These are phyloP conservation scores for Columba guinea DNA, from an alignment of 2,797 vertebrate genomes.

Conservation along the genomic window DNA sequence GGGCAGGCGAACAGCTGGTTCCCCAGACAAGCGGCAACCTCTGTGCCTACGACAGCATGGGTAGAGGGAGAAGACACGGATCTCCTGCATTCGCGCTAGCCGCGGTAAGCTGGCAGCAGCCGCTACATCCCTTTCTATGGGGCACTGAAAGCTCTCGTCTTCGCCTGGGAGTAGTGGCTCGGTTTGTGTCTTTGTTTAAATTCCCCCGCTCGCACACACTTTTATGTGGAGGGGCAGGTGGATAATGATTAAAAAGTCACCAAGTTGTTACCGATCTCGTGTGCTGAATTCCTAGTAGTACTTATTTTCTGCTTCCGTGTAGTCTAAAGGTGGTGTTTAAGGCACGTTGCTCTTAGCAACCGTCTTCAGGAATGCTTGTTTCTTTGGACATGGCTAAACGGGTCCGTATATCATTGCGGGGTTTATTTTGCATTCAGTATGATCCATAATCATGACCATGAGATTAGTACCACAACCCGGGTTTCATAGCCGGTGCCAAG, in stretches of 20 bases:
- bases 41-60: not conserved
- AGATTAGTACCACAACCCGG: not conserved
- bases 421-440: not conserved
- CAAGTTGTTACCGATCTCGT: conserved; percentile 22
- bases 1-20: not conserved
- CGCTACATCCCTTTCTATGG: not conserved
- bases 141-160: not conserved
- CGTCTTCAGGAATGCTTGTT: conserved; percentile 75
- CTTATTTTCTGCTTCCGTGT: conserved; percentile 52
- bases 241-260: conserved; percentile 45
- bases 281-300: conserved; percentile 43
- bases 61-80: not conserved
- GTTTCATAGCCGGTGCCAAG: not conserved
- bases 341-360: conserved; percentile 85
- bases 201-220: not conserved
- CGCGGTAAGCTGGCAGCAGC: not conserved
- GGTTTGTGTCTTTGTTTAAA: not conserved
- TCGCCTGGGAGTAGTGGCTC: not conserved
- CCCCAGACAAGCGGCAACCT: not conserved
- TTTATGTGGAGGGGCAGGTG: not conserved
- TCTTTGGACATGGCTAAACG: conserved; percentile 63
- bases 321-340: conserved; percentile 74
- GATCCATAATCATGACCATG: not conserved
- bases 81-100: not conserved
- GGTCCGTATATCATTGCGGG: conserved; percentile 13